These are phyloP conservation scores for Polymixis lichenea DNA, from an alignment of 2,888 invertebrate species.

Conservation along the genomic window DNA sequence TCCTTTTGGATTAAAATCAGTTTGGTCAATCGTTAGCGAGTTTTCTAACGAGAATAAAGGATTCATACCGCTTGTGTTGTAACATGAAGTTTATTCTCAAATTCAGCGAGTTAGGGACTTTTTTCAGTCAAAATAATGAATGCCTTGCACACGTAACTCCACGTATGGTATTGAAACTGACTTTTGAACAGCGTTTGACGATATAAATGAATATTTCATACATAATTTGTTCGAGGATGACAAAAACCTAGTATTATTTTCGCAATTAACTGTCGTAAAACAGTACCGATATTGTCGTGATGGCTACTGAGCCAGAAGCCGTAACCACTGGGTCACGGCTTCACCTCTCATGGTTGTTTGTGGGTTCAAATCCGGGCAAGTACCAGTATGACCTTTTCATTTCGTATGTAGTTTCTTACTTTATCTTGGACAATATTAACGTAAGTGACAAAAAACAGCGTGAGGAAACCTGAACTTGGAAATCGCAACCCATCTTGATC, in stretches of 20 bases:
- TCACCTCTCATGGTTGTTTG: too few species aligned
- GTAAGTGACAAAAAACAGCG: too few species aligned
- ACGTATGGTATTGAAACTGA: slow-evolving; percentile 25
- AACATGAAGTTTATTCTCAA: slow-evolving; percentile 40
- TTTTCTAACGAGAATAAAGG: slow-evolving; percentile 35
- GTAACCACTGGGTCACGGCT: too few species aligned
- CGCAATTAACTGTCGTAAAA: background rate
- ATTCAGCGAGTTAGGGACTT: slow-evolving; percentile 29
- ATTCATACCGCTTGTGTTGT: slow-evolving; percentile 17
- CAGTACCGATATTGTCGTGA: background rate
- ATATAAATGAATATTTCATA: slow-evolving; percentile 12
- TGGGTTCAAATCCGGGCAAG: too few species aligned
- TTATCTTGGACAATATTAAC: too few species aligned
- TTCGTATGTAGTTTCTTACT: too few species aligned
- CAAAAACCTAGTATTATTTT: background rate
- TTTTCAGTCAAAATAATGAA: slow-evolving; percentile 45
- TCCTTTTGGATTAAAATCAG: background rate
- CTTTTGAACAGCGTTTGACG: slow-evolving; percentile 18
- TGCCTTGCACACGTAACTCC: slow-evolving; percentile 22
- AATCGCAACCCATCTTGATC: too few species aligned
- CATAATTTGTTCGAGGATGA: background rate
- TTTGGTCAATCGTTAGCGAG: slow-evolving; percentile 30
- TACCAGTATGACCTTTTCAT: too few species aligned
- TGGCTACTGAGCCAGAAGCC: too few species aligned
- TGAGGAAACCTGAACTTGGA: too few species aligned